Evolutionary conservation across 2,113 vertebrate genomes (phyloP).

Genomic region (Tupaia tana): DNA sequence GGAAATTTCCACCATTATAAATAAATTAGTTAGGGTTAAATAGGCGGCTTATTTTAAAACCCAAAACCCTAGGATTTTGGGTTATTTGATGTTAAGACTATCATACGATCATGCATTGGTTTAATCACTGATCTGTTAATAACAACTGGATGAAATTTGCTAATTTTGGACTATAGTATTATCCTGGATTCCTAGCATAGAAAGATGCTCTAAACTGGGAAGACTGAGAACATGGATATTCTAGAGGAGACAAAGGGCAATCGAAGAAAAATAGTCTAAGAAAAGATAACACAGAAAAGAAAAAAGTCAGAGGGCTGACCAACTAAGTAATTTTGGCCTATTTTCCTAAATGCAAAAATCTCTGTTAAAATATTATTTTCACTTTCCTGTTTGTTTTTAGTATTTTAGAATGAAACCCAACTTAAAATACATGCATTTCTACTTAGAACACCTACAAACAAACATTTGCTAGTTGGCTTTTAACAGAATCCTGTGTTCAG

Average conservation of each 20-base stretch:
- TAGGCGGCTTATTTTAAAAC: neutral
- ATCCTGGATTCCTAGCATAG: neutral
- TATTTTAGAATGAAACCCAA: constrained; percentile 38
- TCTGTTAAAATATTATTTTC: neutral
- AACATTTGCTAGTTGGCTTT: neutral
- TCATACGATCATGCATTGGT: neutral
- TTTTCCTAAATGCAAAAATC: constrained; percentile 17
- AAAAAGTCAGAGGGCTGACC: neutral
- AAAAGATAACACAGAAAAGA: neutral
- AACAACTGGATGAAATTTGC: neutral
- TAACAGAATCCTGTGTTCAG: neutral
- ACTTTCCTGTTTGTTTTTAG: neutral
- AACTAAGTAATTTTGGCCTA: neutral
- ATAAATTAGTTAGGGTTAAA: neutral
- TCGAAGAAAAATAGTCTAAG: neutral
- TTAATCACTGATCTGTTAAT: neutral
- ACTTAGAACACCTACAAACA: neutral
- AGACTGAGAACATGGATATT: neutral
- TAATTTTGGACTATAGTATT: neutral
- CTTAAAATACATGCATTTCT: neutral
- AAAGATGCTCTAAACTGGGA: neutral
- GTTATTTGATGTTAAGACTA: neutral
- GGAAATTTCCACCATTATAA: neutral
- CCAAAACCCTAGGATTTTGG: neutral
- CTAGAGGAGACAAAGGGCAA: neutral